Percentiles rank a stretch among this genome's conserved stretches.
Evolutionary conservation across 2,113 vertebrate species (phyloP).

Genomic region (Hoplias malabaricus): DNA sequence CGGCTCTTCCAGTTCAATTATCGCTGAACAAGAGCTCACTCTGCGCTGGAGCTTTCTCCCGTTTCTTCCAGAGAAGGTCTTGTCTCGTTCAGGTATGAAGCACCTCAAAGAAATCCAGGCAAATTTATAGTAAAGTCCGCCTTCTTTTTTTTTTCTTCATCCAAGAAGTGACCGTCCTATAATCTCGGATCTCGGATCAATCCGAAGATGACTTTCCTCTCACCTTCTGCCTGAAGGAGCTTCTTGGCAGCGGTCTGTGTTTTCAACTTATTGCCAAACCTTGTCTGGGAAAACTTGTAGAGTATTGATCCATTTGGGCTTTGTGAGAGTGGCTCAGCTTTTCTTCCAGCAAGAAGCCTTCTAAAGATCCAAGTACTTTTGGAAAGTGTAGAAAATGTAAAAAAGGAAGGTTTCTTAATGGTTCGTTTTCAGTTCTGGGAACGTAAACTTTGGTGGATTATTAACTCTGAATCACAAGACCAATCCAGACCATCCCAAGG

Average conservation of each 20-base stretch:
- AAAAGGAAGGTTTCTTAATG: background rate
- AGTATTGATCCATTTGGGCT: background rate
- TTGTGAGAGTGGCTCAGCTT: background rate
- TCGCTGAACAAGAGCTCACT: conserved; percentile 20
- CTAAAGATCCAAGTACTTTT: background rate
- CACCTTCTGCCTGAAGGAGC: background rate
- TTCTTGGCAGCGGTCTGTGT: background rate
- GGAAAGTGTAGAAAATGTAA: background rate
- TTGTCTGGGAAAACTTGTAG: background rate
- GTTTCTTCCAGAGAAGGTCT: background rate
- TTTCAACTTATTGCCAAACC: background rate
- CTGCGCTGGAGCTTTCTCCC: background rate
- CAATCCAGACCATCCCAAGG: too few relatives aligned
- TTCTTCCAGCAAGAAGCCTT: background rate
- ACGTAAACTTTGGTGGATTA: too few relatives aligned
- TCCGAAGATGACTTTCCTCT: background rate
- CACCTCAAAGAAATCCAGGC: background rate
- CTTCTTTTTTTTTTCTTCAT: too few relatives aligned
- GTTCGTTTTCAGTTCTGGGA: too few relatives aligned
- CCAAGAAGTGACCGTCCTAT: background rate
- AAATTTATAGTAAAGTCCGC: too few relatives aligned
- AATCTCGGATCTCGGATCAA: background rate
- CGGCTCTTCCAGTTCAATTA: conserved; percentile 31
- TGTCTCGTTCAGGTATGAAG: background rate
- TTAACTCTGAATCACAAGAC: too few relatives aligned